A percentile compares a stretch with the other conserved stretches of the same genome.
Evolutionary conservation across 2,113 vertebrate species (phyloP).

Genomic region (Nesoenas mayeri): DNA sequence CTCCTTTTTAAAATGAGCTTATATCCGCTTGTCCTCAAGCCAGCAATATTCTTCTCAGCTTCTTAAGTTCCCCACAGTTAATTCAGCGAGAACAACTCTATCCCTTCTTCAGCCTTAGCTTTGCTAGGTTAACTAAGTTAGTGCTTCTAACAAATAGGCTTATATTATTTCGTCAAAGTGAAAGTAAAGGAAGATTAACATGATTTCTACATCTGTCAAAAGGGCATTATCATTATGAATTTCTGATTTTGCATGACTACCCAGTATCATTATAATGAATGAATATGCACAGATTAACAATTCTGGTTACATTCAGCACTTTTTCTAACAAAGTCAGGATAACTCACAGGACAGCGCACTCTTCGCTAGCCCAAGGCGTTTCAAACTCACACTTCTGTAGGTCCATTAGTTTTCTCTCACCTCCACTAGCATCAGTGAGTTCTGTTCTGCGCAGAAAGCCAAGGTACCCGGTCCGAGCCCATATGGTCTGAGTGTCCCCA

Average conservation of each 20-base stretch:
- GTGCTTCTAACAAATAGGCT: not conserved
- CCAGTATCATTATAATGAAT: not conserved
- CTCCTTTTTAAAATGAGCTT: not conserved
- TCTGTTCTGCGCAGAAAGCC: slow-evolving; percentile 95
- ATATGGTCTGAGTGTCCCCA: slow-evolving; percentile 91
- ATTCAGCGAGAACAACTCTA: not conserved
- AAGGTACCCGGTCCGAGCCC: slow-evolving; percentile 95
- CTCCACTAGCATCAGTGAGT: slow-evolving; percentile 93
- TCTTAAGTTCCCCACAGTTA: not conserved
- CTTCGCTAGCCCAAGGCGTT: not conserved
- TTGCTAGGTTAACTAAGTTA: not conserved
- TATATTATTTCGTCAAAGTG: not conserved
- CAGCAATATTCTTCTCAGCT: not conserved
- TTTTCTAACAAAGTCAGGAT: not conserved
- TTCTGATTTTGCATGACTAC: not conserved
- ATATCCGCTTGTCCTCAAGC: not conserved
- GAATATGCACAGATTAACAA: not conserved
- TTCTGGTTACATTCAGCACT: not conserved
- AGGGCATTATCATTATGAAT: not conserved
- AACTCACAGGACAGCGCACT: not conserved
- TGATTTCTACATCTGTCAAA: not conserved
- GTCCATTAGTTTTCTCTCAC: slow-evolving; percentile 64
- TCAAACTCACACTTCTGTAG: no score
- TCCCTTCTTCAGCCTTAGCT: not conserved
- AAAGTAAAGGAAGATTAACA: not conserved